phyloP scores from a whole-genome alignment of 2,888 invertebrate genomes.

The Agrenia bidenticulata region DNA sequence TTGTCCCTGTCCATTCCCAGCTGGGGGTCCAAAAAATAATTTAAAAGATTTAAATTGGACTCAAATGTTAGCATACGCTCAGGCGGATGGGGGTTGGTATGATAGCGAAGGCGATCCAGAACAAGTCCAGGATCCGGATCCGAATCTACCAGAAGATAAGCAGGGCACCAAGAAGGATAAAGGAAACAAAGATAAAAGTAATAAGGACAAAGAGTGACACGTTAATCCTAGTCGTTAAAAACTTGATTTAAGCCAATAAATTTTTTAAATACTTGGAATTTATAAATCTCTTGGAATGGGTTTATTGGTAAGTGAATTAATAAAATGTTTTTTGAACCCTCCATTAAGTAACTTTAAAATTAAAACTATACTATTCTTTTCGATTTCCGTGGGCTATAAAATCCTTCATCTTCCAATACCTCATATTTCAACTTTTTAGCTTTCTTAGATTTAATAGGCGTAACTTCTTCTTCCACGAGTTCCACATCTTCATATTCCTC shows the following conservation, averaged over 20 bases:
- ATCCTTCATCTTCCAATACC: conserved; percentile 21
- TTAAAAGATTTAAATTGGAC: neutral
- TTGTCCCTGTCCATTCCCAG: neutral
- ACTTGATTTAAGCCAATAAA: too few relatives aligned
- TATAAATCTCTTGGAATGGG: too few relatives aligned
- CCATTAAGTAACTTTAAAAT: too few relatives aligned
- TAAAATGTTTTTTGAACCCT: too few relatives aligned
- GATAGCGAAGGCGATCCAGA: neutral
- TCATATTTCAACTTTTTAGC: conserved; percentile 33
- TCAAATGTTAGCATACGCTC: conserved; percentile 6
- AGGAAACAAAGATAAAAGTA: too few relatives aligned
- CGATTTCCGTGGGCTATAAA: neutral
- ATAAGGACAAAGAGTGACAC: too few relatives aligned
- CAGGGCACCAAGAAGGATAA: too few relatives aligned
- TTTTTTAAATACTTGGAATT: too few relatives aligned
- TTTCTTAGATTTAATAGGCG: conserved; percentile 21
- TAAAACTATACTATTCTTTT: neutral
- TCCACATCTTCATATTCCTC: conserved; percentile 18
- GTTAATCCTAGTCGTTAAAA: too few relatives aligned
- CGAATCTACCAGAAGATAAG: too few relatives aligned
- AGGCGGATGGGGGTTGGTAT: conserved; percentile 17
- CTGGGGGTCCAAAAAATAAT: neutral
- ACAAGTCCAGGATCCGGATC: too few relatives aligned
- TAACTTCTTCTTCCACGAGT: neutral
- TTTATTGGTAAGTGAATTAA: too few relatives aligned